Conservation (phyloP, 2,113 vertebrate genomes). For the Columbina picui region DNA sequence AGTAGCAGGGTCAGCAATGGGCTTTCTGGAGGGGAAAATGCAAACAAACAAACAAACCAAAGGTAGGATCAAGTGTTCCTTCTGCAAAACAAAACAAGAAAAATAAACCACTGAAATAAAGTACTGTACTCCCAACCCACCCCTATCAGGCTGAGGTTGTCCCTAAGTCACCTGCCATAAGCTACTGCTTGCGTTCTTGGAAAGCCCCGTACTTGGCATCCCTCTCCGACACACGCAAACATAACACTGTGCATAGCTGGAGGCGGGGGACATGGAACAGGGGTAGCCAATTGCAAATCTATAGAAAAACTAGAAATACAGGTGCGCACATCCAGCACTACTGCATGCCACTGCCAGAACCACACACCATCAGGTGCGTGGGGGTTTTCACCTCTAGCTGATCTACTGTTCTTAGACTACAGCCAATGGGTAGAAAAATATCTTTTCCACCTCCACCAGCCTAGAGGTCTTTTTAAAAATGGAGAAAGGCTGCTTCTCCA, state of each 20-base stretch:
- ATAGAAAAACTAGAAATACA: background rate
- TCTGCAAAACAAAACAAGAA: conserved; percentile 73
- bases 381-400: background rate
- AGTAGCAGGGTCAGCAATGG: conserved; percentile 65
- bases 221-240: background rate
- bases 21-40: conserved; percentile 68
- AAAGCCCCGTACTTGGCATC: background rate
- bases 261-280: rapidly evolving
- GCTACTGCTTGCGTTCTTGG: background rate
- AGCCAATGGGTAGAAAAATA: background rate
- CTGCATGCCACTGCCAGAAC: background rate
- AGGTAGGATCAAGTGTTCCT: conserved; percentile 68
- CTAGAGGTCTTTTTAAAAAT: background rate
- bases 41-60: conserved; percentile 74
- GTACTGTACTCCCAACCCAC: background rate
- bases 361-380: rapidly evolving
- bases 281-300: background rate
- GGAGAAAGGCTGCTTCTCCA: background rate
- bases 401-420: background rate
- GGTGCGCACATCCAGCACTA: background rate
- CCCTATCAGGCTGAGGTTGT: background rate
- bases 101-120: conserved; percentile 50
- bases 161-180: background rate
- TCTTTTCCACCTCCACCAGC: background rate
- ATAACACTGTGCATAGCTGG: background rate